A percentile compares a stretch with the other conserved stretches of the same genome.
phyloP scores from a whole-genome alignment of 2,888 invertebrate genomes.

The Drosophila austrosaltans region DNA sequence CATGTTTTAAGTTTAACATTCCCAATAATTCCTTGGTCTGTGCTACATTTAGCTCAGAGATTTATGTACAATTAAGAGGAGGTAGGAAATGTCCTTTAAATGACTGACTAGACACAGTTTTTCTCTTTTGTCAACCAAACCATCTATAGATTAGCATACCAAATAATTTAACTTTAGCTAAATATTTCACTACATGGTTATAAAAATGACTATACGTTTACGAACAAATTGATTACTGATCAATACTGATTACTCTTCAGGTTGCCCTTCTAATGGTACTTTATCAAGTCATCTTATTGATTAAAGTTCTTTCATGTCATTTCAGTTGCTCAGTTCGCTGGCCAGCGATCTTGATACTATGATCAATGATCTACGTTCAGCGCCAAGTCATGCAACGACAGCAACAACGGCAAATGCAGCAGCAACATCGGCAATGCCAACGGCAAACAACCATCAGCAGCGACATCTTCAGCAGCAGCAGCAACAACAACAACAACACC shows the following conservation, averaged over 20 bases:
- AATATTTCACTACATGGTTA: too few relatives aligned
- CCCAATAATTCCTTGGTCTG: too few relatives aligned
- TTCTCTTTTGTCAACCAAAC: too few relatives aligned
- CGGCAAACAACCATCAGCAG: neutral
- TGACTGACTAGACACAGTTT: too few relatives aligned
- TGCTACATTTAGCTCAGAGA: too few relatives aligned
- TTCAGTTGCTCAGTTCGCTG: slow-evolving; percentile 90
- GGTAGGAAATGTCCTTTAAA: too few relatives aligned
- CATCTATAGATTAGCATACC: too few relatives aligned
- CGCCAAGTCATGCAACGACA: slow-evolving; percentile 83
- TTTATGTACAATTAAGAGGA: too few relatives aligned
- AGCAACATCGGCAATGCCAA: slow-evolving; percentile 19
- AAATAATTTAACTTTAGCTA: too few relatives aligned
- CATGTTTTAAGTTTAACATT: too few relatives aligned
- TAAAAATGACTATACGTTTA: too few relatives aligned
- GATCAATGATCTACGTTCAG: slow-evolving; percentile 92
- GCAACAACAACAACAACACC: slow-evolving; percentile 28
- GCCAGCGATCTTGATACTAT: slow-evolving; percentile 94
- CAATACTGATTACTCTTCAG: neutral
- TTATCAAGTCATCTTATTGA: neutral
- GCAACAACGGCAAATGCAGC: slow-evolving; percentile 48
- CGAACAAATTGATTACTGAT: too few relatives aligned
- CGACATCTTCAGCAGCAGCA: neutral
- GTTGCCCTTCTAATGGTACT: neutral
- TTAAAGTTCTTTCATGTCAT: neutral